A percentile compares a stretch with the other conserved stretches of the same genome.
These are phyloP conservation scores for Amphipoea oculea DNA, from an alignment of 2,888 invertebrate genomes.

Conservation along the genomic window DNA sequence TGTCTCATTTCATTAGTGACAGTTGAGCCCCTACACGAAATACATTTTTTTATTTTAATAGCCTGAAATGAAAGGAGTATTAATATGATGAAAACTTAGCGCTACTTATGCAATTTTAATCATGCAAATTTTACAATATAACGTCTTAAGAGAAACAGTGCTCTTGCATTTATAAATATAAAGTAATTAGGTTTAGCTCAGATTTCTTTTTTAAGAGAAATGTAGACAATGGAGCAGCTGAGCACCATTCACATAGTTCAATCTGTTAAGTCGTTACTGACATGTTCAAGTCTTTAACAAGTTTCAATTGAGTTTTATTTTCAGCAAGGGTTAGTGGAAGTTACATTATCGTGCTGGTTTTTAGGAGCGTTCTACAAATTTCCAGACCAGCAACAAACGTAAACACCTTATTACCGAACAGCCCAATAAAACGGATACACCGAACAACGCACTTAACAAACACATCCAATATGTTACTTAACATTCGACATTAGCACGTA, in stretches of 20 bases:
- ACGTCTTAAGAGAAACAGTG: not conserved
- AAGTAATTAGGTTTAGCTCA: not conserved
- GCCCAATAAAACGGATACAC: slow-evolving; percentile 10
- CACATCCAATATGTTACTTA: slow-evolving; percentile 60
- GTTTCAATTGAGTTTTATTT: not conserved
- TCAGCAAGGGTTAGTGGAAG: not conserved
- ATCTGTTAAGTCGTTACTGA: not conserved
- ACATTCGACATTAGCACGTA: slow-evolving; percentile 62
- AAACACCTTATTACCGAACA: slow-evolving; percentile 19
- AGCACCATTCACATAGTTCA: not conserved
- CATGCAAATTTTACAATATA: not conserved
- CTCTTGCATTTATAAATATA: not conserved
- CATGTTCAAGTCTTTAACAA: not conserved
- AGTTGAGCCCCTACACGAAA: not conserved
- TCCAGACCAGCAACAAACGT: not conserved
- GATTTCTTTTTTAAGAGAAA: not conserved
- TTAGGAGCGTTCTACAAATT: not conserved
- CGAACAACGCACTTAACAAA: slow-evolving; percentile 17
- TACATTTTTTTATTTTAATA: slow-evolving; percentile 24
- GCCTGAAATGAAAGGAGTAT: slow-evolving; percentile 17
- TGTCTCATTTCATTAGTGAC: too few species aligned
- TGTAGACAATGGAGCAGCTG: not conserved
- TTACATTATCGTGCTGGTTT: not conserved
- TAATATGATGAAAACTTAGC: slow-evolving; percentile 1
- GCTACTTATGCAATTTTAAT: slow-evolving; percentile 18